Evolutionary conservation across 2,888 invertebrate genomes (phyloP), one percentile per base, ranked within the genome.

Genomic region (Spisula subtruncata): DNA sequence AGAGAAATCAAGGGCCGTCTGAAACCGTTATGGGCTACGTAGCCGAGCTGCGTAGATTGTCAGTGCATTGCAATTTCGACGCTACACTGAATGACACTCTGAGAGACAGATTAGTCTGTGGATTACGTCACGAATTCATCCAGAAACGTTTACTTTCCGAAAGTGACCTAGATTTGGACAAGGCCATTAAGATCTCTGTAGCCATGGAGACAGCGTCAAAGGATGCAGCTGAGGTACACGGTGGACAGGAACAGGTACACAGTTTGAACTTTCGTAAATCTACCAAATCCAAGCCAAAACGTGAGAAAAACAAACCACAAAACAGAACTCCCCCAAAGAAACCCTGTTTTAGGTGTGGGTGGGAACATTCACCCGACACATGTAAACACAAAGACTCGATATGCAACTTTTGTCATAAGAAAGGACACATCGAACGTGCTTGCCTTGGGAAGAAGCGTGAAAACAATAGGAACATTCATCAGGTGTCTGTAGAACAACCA

Each of bases 61-160:
- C 90, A 0, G 86, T 90, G 81, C 25, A 81, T 56, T 92, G 93
- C 86, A 86, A 91, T 18, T 93, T 92, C 88, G 82, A 71, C 0
- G 46, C 25, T 0, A 35, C 6, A 20, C 60, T 92, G 6, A 35
- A 89, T 25, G 92, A 92, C 75, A 56, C 87, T 0, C 60, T 93
- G 48, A 32, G 92, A 12, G 92, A 93, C 51, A 14, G 88, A 51
- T 88, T 93, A 60, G 93, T 93, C 32, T 92, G 92, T 84, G 92
- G 92, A 8, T 54, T 93, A 16, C 25, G 41, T 18, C 81, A 82
- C 60, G 54, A 81, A 54, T 46, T 14, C 4, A 91, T 89, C 18
- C 89, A 92, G 83, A 86, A 75, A 56, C 83, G 86, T 41, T 48
- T 90, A n/a, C 66, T 93, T 46, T 87, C 89, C 4, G 85, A 60